Percentiles rank a stretch among this genome's conserved stretches.
Conservation (phyloP, 2,888 invertebrate genomes). For the Leptopilina myrica region DNA sequence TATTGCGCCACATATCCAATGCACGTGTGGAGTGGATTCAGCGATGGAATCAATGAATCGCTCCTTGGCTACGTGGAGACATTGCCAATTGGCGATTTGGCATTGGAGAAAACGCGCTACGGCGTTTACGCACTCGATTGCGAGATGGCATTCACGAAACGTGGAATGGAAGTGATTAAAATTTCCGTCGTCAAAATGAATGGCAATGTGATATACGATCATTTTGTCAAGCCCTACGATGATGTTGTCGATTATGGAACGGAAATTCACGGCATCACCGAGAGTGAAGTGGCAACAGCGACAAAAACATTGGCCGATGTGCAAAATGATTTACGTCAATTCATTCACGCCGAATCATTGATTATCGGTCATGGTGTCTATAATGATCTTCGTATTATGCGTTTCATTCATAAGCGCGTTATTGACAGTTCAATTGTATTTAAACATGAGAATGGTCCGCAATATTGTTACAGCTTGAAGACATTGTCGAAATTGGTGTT, state of each 20-base stretch:
- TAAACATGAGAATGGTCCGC: conserved; percentile 84
- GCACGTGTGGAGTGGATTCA: conserved; percentile 89
- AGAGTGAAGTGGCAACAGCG: conserved; percentile 80
- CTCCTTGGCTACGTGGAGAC: conserved; percentile 83
- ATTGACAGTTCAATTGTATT: conserved; percentile 94
- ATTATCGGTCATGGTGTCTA: conserved; percentile 97
- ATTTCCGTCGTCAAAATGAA: conserved; percentile 89
- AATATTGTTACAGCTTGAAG: conserved; percentile 90
- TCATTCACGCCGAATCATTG: conserved; percentile 90
- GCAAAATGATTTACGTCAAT: conserved; percentile 89
- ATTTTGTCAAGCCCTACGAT: conserved; percentile 88
- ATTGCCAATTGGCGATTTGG: conserved; percentile 57
- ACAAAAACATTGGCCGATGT: conserved; percentile 86
- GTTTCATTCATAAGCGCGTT: conserved; percentile 88
- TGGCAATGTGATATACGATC: conserved; percentile 88
- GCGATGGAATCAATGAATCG: conserved; percentile 85
- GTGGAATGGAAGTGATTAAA: conserved; percentile 90
- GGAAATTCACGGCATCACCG: conserved; percentile 94
- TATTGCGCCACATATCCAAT: conserved; percentile 83
- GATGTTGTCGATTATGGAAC: conserved; percentile 96
- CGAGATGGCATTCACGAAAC: conserved; percentile 96
- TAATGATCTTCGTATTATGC: conserved; percentile 92
- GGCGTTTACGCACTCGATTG: conserved; percentile 93
- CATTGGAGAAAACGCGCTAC: conserved; percentile 56
- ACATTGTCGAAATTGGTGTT: conserved; percentile 86